Conservation (phyloP, 2,797 vertebrate genomes). For the Picus viridis region DNA sequence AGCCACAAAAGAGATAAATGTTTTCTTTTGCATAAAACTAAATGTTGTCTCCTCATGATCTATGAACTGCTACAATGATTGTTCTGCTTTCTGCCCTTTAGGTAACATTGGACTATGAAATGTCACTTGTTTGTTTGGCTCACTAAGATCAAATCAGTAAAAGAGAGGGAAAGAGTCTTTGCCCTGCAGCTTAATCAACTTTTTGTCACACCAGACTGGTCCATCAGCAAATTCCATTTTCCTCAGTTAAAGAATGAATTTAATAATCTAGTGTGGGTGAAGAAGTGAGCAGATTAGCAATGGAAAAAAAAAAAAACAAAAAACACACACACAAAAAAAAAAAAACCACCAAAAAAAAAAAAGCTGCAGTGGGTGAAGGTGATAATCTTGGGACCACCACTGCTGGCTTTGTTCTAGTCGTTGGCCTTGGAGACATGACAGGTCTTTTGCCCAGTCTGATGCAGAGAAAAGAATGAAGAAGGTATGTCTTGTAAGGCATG, state of each 20-base stretch:
- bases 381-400: neutral
- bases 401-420: conserved; percentile 20
- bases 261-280: neutral
- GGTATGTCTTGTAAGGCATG: neutral
- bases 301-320: neutral
- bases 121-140: neutral
- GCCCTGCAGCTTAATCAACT: neutral
- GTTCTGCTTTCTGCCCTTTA: neutral
- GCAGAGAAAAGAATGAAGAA: conserved; percentile 18
- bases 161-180: neutral
- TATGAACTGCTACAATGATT: neutral
- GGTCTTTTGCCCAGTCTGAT: conserved; percentile 7
- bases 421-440: neutral
- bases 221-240: neutral
- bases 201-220: neutral
- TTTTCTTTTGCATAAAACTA: conserved; percentile 2
- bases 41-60: neutral
- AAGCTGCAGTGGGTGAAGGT: neutral
- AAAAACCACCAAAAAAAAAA: neutral
- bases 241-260: neutral
- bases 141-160: neutral
- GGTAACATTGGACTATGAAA: neutral
- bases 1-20: neutral
- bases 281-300: neutral
- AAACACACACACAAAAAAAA: too few relatives aligned